A percentile compares a stretch with the other conserved stretches of the same genome.
Evolutionary conservation across 2,797 vertebrate genomes (phyloP).

Genomic region (Enteromius fasciolatus): DNA sequence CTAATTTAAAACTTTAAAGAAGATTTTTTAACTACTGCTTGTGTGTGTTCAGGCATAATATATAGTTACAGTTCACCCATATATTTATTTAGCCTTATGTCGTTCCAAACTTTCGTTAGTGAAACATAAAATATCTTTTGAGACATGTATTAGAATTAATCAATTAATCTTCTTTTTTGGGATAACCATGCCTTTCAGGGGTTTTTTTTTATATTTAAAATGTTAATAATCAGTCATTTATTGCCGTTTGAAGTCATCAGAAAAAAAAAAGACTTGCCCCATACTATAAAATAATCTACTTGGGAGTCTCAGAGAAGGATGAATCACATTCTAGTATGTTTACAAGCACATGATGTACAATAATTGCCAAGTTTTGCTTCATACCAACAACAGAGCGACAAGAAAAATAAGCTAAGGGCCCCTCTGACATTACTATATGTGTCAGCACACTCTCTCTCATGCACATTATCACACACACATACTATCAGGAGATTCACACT

Average conservation of each 20-base stretch:
- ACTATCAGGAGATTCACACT: constrained; percentile 30
- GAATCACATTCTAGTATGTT: background rate
- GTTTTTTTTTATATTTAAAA: background rate
- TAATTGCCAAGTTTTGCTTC: constrained; percentile 8
- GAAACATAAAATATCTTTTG: background rate
- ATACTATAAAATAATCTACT: background rate
- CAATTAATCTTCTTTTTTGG: no score
- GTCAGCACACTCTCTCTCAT: background rate
- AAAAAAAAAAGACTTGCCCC: background rate
- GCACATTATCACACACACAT: background rate
- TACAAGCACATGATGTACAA: constrained; percentile 10
- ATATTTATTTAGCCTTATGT: background rate
- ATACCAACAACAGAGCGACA: constrained; percentile 2
- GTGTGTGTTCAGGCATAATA: background rate
- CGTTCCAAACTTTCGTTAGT: background rate
- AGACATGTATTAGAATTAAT: background rate
- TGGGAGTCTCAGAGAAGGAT: background rate
- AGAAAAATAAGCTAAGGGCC: background rate
- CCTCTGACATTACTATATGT: background rate
- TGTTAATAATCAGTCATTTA: background rate
- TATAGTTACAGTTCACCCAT: background rate
- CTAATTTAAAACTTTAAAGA: background rate
- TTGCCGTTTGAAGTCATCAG: background rate
- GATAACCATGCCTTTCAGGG: background rate
- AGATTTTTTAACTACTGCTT: background rate